Conservation (phyloP, 2,113 vertebrate species). For the Cyanoderma ruficeps region DNA sequence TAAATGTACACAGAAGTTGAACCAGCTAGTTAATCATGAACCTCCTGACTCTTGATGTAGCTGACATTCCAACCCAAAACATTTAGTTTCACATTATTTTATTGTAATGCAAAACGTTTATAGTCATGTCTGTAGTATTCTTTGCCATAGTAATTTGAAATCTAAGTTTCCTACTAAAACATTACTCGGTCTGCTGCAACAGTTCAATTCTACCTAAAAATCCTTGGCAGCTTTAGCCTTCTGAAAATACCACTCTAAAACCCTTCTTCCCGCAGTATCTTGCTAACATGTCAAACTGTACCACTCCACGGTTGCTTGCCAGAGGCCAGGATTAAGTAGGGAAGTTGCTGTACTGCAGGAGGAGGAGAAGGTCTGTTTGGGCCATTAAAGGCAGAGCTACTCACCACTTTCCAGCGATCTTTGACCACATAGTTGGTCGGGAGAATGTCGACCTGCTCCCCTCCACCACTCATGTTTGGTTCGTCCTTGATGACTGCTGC, state of each 20-base stretch:
- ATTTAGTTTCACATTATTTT: background rate
- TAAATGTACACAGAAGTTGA: background rate
- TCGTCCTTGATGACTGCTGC: slow-evolving; percentile 93
- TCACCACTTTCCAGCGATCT: slow-evolving; percentile 99
- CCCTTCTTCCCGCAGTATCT: background rate
- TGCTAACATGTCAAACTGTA: background rate
- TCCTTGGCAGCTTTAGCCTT: background rate
- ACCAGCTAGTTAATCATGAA: background rate
- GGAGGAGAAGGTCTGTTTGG: background rate
- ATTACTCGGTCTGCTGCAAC: background rate
- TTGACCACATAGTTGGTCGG: slow-evolving; percentile 97
- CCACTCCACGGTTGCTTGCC: background rate
- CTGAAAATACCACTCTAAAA: background rate
- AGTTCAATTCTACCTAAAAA: background rate
- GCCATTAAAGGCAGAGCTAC: slow-evolving; percentile 38
- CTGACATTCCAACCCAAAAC: background rate
- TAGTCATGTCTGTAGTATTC: background rate
- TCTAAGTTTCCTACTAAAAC: background rate
- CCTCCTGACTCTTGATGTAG: background rate
- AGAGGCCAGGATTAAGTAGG: background rate
- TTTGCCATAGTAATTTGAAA: background rate
- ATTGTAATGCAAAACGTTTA: background rate
- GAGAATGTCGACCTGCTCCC: slow-evolving; percentile 97
- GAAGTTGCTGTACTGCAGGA: background rate
- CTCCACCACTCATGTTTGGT: slow-evolving; percentile 97